Evolutionary conservation across 2,888 invertebrate species (phyloP), one percentile per base, ranked within the genome.

Genomic region (Prenolepis imparis): DNA sequence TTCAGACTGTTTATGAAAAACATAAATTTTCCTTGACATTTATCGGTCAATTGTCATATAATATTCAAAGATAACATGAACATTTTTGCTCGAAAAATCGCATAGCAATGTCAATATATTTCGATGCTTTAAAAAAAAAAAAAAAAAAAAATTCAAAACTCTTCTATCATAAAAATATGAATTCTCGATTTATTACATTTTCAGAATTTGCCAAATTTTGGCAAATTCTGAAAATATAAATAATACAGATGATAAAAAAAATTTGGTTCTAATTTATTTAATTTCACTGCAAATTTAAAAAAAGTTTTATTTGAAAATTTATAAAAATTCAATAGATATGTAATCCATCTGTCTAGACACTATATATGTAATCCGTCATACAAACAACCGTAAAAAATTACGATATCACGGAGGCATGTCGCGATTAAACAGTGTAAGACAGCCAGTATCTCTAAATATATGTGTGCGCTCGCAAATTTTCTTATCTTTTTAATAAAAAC

Each of bases 401-500:
- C n/a, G n/a, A 32, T 74, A 63, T 21, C 21, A 21, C 11, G 32
- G 44, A 61, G 15, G 8, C 21, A 15, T 0, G 48, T 64, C 36
- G 2, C 52, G 5, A 11, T 48, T 44, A 74, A 73, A 61, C 18
- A 18, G n/a, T 52, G 5, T 61, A 61, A 52, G 8, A 11, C 1
- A 15, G 12, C 9, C 9, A n/a, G 15, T 32, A 24, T 21, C 21
- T 21, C 15, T n/a, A 12, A 28, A 24, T n/a, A 57, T 57, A 21
- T 57, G n/a, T n/a, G n/a, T n/a, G 36, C 44, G 44, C 36, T 11
- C 36, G 3, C 11, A 52, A 74, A 3, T 28, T 28, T 59, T 11
- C 39, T 44, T 74, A 74, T 74, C 74, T 74, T 48, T 74, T 63
- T 75, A 72, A 39, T 72, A 39, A 52, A 44, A 9, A n/a, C 64